Base-by-base conservation (phyloP, 2,797 vertebrate species). In the Toxotes lorentzi region DNA sequence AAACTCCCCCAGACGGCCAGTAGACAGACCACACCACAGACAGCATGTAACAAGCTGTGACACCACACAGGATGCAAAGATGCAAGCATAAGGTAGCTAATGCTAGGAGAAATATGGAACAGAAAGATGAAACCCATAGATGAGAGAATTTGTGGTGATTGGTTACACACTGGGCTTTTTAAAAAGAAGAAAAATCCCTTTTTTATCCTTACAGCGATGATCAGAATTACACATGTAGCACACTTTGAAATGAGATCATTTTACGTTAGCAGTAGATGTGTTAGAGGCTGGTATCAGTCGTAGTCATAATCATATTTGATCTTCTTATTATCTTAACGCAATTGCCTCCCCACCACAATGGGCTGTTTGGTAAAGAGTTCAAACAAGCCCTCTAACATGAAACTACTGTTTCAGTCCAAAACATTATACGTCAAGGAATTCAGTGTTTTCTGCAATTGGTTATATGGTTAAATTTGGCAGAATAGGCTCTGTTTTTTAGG, bases 1-100 rank as follows among this genome's bases (percentile, higher is more conserved):
- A 86, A 90, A 83, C 79, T 65, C 72, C 67, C 74, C 34, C 56
- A 83, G 81, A 90, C 50, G 71, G 73, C 73, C 86, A 78, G 73
- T 61, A 79, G 76, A 78, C 69, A 81, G 61, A 76, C 58, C 51
- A 43, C 67, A 63, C 14, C 6, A 40, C 34, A 73, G 56, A 40
- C 35, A 69, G 56, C 60, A 60, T 85, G 63, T 81, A 84, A 83
- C 63, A 47, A 63, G 41, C 64, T 71, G 65, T 78, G 69, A 81
- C 79, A 81, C 32, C 38, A 60, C 68, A 70, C 58, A 72, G 43
- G 74, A 70, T 75, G 68, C 48, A 48, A 57, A 71, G 23, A 66
- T 16, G n/a, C 51, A 56, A 59, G 79, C 58, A 72, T 27, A 53
- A 47, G 66, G 53, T 63, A 27, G 70, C 62, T 73, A 78, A 78